These are phyloP conservation scores for Chymomyza amoena DNA, from an alignment of 2,888 invertebrate species.

Conservation along the genomic window DNA sequence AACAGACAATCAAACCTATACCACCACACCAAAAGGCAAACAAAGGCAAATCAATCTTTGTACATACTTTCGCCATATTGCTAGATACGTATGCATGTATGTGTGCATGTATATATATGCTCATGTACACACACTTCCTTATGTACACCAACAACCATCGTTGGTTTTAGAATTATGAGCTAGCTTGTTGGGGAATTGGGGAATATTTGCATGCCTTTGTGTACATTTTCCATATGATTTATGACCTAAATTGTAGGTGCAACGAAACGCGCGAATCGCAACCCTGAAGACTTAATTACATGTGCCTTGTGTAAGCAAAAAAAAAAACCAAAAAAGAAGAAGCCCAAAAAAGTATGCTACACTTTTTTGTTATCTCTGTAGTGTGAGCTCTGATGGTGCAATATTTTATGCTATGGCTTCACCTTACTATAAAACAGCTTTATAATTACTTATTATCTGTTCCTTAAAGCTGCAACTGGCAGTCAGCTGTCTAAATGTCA, in stretches of 20 bases:
- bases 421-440: background rate
- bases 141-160: background rate
- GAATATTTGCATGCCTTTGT: constrained; percentile 66
- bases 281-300: background rate
- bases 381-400: too few relatives aligned
- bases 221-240: constrained; percentile 68
- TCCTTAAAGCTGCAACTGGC: background rate
- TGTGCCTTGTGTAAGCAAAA: constrained; percentile 3
- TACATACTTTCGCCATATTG: constrained; percentile 46
- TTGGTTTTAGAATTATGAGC: background rate
- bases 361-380: constrained; percentile 33
- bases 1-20: constrained; percentile 12
- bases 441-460: background rate
- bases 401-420: too few relatives aligned
- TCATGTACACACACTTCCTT: constrained; percentile 19
- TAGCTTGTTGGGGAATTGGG: constrained; percentile 43
- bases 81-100: constrained; percentile 19
- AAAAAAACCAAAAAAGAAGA: background rate
- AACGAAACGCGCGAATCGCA: constrained; percentile 28
- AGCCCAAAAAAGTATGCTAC: constrained; percentile 53
- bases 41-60: constrained; percentile 69
- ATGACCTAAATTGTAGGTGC: constrained; percentile 64
- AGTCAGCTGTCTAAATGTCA: background rate
- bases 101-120: too few relatives aligned
- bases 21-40: constrained; percentile 58